A percentile compares a stretch with the other conserved stretches of the same genome.
Evolutionary conservation across 2,113 vertebrate genomes (phyloP).

Genomic region (Callospermophilus lateralis): DNA sequence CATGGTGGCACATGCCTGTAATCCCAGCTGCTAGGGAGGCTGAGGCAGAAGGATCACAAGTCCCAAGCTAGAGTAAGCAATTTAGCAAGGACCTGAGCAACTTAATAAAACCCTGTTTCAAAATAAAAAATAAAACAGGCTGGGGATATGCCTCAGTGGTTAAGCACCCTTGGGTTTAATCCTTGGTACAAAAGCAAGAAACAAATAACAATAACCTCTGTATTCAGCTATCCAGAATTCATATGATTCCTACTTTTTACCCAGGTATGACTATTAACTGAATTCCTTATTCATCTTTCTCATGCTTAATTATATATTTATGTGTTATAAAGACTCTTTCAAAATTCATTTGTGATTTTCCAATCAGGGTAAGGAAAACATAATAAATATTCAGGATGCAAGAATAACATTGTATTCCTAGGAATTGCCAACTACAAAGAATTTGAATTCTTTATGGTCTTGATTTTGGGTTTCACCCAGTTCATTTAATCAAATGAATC

Average conservation of each 20-base stretch:
- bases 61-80: no score
- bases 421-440: not conserved
- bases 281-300: not conserved
- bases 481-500: not conserved
- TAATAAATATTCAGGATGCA: not conserved
- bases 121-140: no score
- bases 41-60: no score
- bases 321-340: not conserved
- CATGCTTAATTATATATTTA: not conserved
- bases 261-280: not conserved
- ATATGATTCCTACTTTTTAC: not conserved
- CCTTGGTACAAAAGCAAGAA: no score
- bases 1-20: no score
- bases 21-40: no score
- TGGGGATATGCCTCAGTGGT: no score
- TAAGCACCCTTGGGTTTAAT: no score
- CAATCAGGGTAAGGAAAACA: slow-evolving; percentile 25
- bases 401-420: not conserved
- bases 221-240: not conserved
- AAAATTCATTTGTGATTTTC: not conserved
- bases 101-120: no score
- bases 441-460: not conserved
- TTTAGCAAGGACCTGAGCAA: no score
- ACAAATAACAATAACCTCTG: not conserved
- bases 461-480: not conserved